phyloP scores from a whole-genome alignment of 2,888 invertebrate genomes.

The Atethmia centrago region DNA sequence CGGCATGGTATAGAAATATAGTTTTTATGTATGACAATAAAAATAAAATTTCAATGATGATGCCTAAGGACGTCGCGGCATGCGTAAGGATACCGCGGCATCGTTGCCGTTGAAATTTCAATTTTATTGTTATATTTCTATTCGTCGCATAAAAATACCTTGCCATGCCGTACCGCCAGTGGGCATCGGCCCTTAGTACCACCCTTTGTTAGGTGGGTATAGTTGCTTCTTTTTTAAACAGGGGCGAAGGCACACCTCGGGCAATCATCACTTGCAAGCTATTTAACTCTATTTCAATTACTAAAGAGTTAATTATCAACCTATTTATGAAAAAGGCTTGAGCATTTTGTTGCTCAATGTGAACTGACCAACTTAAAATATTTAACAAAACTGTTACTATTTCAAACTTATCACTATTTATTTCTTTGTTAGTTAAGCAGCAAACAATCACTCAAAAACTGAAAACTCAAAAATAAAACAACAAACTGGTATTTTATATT shows the following conservation, averaged over 20 bases:
- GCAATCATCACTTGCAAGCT: not conserved
- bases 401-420: conserved; percentile 29
- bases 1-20: too few species aligned
- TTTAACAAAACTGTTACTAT: not conserved
- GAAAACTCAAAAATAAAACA: conserved; percentile 65
- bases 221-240: not conserved
- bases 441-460: conserved; percentile 53
- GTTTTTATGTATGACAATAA: too few species aligned
- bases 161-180: too few species aligned
- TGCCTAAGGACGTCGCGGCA: too few species aligned
- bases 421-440: conserved; percentile 62
- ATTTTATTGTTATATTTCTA: too few species aligned
- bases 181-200: too few species aligned
- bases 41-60: too few species aligned
- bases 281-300: not conserved
- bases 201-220: too few species aligned
- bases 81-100: too few species aligned
- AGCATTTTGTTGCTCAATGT: not conserved
- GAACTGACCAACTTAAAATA: not conserved
- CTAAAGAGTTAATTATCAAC: not conserved
- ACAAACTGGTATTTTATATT: conserved; percentile 72
- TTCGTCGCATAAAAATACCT: too few species aligned
- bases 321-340: not conserved
- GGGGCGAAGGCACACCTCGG: not conserved
- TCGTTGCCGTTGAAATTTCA: too few species aligned